Evolutionary conservation across 2,888 invertebrate species (phyloP), one percentile per base, ranked within the genome.

Genomic region (Anorthoa munda): DNA sequence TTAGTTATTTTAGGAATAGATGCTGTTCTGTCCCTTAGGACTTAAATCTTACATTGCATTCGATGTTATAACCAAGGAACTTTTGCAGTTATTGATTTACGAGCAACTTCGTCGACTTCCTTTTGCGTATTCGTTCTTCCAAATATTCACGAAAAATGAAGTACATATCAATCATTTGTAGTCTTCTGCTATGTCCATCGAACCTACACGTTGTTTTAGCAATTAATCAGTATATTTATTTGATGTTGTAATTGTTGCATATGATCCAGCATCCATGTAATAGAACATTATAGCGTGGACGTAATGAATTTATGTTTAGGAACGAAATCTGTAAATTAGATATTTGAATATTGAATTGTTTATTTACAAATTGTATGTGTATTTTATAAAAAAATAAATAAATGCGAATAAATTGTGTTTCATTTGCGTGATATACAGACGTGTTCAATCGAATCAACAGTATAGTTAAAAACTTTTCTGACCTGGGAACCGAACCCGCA

Each of bases 351-450:
- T 92, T 94, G 90, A 95, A 96, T 94, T 95, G 95, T 94, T 96
- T 96, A 96, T 96, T 96, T 96, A 96, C 95, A 96, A 95, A 95
- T 93, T 95, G 94, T 95, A 96, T 95, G 96, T 96, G 96, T 96
- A 95, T 96, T 96, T 96, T 96, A 93, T 95, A 96, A 92, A 94
- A 96, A 96, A 96, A 94, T 94, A 94, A 95, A 95, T 91, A 93
- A 92, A 94, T 90, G 81, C 80, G 88, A 89, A 89, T 86, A 89
- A 76, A 66, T 9, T 5, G n/a, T 45, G 61, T 81, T 75, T 81
- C 4, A 51, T 68, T 13, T 67, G 39, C 15, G 12, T 61, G 31
- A 63, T n/a, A 17, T 13, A 59, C 18, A 18, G 12, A 39, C 48
- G 23, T 56, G 1, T 12, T 7, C 39, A 4, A 31, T 26, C 31